Percentiles rank a stretch among this genome's conserved stretches.
These are phyloP conservation scores for Anolis carolinensis DNA, from an alignment of 2,113 vertebrate genomes.

Conservation along the genomic window DNA sequence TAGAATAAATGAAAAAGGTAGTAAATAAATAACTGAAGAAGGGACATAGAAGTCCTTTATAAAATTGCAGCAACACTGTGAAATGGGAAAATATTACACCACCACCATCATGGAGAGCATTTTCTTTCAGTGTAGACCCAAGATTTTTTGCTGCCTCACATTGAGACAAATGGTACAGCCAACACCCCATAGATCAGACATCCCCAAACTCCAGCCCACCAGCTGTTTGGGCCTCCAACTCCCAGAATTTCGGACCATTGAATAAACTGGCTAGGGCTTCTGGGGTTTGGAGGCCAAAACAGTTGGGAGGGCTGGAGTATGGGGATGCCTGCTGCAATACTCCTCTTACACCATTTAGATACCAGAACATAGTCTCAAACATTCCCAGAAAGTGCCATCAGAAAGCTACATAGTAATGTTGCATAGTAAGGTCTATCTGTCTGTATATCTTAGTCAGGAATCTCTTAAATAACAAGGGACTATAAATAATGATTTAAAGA, in stretches of 20 bases:
- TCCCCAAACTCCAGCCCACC: no score
- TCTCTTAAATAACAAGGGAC: not conserved
- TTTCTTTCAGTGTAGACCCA: not conserved
- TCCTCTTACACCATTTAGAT: not conserved
- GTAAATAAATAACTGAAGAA: no score
- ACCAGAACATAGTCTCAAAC: not conserved
- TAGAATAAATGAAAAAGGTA: no score
- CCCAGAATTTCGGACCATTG: no score
- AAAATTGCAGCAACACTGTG: not conserved
- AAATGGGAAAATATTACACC: not conserved
- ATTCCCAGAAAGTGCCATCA: not conserved
- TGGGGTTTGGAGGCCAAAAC: no score
- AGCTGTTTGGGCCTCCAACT: no score
- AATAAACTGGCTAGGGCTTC: no score
- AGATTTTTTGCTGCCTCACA: not conserved
- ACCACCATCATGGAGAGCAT: not conserved
- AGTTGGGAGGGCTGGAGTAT: no score
- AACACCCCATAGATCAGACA: no score
- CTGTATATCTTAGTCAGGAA: not conserved
- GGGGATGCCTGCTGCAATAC: no score
- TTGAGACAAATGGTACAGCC: not conserved
- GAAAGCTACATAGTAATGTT: not conserved
- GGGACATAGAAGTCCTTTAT: not conserved
- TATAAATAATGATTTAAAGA: not conserved
- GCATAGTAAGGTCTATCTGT: not conserved